These are phyloP conservation scores for Nylanderia fulva DNA, from an alignment of 1,140 invertebrate species.

Conservation along the genomic window DNA sequence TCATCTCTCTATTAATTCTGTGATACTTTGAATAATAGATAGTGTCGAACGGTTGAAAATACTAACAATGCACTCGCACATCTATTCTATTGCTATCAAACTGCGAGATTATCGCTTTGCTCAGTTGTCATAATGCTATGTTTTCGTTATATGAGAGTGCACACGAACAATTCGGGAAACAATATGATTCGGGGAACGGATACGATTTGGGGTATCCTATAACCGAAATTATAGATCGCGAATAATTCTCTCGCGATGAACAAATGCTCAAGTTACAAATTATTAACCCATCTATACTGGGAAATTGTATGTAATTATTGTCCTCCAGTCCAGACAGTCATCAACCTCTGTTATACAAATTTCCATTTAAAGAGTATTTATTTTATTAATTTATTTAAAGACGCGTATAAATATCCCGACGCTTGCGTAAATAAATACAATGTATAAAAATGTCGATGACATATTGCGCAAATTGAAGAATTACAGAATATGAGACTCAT, in stretches of 20 bases:
- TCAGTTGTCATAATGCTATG: slow-evolving; percentile 40
- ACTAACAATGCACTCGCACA: slow-evolving; percentile 53
- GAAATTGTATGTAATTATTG: slow-evolving; percentile 37
- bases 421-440: background rate
- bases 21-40: slow-evolving; percentile 29
- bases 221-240: slow-evolving; percentile 54
- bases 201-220: slow-evolving; percentile 21
- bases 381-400: slow-evolving; percentile 11
- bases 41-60: slow-evolving; percentile 36
- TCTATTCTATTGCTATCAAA: slow-evolving; percentile 58
- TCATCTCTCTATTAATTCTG: slow-evolving; percentile 18
- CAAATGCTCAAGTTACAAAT: slow-evolving; percentile 60
- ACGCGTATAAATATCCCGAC: background rate
- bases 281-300: slow-evolving; percentile 28
- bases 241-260: slow-evolving; percentile 52
- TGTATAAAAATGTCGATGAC: slow-evolving; percentile 22
- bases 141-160: slow-evolving; percentile 25
- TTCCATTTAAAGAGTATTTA: slow-evolving; percentile 18
- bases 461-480: slow-evolving; percentile 1
- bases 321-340: slow-evolving; percentile 11
- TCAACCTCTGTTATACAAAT: slow-evolving; percentile 1
- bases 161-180: slow-evolving; percentile 55
- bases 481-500: slow-evolving; percentile 18
- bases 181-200: slow-evolving; percentile 48
- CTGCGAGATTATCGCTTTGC: slow-evolving; percentile 54